These are phyloP conservation scores for Spodoptera litura DNA, from an alignment of 1,140 invertebrate species.

Conservation along the genomic window DNA sequence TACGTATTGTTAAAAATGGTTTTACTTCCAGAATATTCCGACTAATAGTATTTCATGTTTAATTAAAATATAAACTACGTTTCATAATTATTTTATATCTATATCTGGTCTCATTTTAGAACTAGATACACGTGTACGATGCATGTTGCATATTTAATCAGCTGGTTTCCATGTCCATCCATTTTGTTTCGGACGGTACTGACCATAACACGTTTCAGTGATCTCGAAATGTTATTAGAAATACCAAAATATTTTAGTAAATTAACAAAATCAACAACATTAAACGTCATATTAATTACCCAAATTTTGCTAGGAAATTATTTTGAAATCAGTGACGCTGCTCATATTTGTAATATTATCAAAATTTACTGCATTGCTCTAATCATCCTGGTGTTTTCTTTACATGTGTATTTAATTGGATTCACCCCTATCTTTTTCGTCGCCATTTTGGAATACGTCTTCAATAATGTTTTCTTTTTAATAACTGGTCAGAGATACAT, in stretches of 20 bases:
- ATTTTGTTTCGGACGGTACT: too few relatives aligned
- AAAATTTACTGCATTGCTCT: background rate
- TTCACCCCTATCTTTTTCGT: background rate
- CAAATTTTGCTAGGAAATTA: background rate
- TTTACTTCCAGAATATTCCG: too few relatives aligned
- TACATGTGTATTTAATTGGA: background rate
- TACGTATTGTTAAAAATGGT: too few relatives aligned
- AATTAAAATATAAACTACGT: too few relatives aligned
- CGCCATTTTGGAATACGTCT: background rate
- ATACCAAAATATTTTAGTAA: background rate
- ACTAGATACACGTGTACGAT: too few relatives aligned
- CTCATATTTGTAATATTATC: background rate
- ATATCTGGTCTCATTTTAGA: too few relatives aligned
- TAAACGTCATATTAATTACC: background rate
- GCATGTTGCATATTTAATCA: too few relatives aligned
- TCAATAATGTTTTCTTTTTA: background rate
- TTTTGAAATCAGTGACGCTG: background rate
- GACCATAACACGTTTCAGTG: too few relatives aligned
- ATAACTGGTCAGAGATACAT: background rate
- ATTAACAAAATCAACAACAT: background rate
- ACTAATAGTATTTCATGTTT: too few relatives aligned
- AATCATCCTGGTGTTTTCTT: background rate
- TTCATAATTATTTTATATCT: too few relatives aligned
- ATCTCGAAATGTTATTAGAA: background rate
- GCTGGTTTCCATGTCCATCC: too few relatives aligned